These are phyloP conservation scores for Melanophora roralis DNA, from an alignment of 2,888 invertebrate species.

Conservation along the genomic window DNA sequence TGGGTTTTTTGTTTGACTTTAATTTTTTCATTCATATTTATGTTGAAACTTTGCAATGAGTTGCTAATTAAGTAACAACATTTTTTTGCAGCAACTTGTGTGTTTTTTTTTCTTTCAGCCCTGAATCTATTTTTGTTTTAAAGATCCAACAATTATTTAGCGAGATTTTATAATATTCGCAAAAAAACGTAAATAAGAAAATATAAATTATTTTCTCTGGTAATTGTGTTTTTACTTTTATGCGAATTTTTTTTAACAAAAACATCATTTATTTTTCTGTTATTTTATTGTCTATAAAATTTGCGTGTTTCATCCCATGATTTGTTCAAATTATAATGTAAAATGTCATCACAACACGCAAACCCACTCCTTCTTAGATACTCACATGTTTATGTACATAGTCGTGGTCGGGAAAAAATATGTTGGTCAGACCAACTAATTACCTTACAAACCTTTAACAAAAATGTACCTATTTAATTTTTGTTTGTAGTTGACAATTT, in stretches of 20 bases:
- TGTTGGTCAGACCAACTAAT: slow-evolving; percentile 1
- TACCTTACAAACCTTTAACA: slow-evolving; percentile 48
- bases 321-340: slow-evolving; percentile 59
- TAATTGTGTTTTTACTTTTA: slow-evolving; percentile 12
- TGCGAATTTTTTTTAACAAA: slow-evolving; percentile 9
- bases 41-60: slow-evolving; percentile 57
- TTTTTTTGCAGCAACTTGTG: slow-evolving; percentile 42
- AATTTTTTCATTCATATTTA: slow-evolving; percentile 1
- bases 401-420: too few species aligned
- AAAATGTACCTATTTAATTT: background rate
- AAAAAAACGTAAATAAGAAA: background rate
- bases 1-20: slow-evolving; percentile 1
- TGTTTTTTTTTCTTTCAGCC: slow-evolving; percentile 30
- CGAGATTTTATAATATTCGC: background rate
- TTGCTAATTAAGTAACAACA: slow-evolving; percentile 55
- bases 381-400: too few species aligned
- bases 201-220: slow-evolving; percentile 10
- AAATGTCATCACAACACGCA: slow-evolving; percentile 61
- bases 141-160: slow-evolving; percentile 14
- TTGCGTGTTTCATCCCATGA: slow-evolving; percentile 60
- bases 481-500: slow-evolving; percentile 5
- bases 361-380: slow-evolving; percentile 25
- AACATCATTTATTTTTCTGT: background rate
- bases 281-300: slow-evolving; percentile 24
- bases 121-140: slow-evolving; percentile 10